Percentiles rank a stretch among this genome's conserved stretches.
phyloP scores from a whole-genome alignment of 2,797 vertebrate species.

The Apogon hyalosoma region DNA sequence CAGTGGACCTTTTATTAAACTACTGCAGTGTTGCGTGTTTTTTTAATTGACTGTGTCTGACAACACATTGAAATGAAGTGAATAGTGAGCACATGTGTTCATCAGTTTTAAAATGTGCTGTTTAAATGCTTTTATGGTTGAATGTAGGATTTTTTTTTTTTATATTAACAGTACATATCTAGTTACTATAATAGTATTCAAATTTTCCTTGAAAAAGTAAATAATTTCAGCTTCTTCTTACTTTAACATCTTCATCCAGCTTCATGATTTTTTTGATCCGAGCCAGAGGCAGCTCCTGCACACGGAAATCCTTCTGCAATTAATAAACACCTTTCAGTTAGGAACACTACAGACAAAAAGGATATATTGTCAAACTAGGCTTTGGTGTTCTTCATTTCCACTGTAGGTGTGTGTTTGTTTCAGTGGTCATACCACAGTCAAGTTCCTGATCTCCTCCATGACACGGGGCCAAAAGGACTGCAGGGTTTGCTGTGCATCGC shows the following conservation, averaged over 20 bases:
- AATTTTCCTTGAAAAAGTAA: background rate
- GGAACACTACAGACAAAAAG: background rate
- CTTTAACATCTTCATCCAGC: constrained; percentile 99
- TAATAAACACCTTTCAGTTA: constrained; percentile 47
- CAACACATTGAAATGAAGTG: too few relatives aligned
- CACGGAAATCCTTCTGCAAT: constrained; percentile 97
- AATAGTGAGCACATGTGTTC: too few relatives aligned
- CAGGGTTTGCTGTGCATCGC: constrained; percentile 96
- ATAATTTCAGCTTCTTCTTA: constrained; percentile 62
- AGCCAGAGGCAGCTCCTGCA: constrained; percentile 97
- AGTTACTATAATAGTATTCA: background rate
- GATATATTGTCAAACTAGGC: background rate
- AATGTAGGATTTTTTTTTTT: too few relatives aligned
- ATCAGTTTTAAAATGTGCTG: too few relatives aligned
- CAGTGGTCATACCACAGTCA: constrained; percentile 89
- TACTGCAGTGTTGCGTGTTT: background rate
- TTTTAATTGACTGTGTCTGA: too few relatives aligned
- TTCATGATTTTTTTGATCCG: constrained; percentile 99
- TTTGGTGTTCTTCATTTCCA: background rate
- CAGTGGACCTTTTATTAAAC: constrained; percentile 30
- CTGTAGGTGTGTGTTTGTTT: constrained; percentile 16
- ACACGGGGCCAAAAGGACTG: constrained; percentile 99
- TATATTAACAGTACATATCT: background rate
- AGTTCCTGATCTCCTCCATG: constrained; percentile 98
- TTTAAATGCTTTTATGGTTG: too few relatives aligned